Base-by-base conservation (phyloP, 2,888 invertebrate species). In the Saturnia japonica region DNA sequence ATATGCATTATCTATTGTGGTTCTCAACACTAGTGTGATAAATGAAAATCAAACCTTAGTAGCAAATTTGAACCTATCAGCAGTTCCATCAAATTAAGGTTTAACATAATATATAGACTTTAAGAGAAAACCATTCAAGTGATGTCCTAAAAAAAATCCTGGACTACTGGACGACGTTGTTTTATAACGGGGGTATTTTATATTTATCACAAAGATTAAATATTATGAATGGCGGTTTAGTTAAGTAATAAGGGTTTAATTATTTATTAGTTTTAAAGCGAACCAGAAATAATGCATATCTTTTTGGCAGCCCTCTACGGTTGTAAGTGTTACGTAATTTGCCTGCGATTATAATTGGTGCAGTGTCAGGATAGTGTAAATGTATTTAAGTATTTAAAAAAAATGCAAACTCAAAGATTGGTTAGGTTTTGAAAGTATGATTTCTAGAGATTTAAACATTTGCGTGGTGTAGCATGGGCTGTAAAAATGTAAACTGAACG, bases 301-400 rank as follows among this genome's bases (percentile, higher is more conserved):
- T 80, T 86, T 92, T 93, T 93, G 93, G 93, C 93, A 93, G 93
- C 93, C 93, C 93, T 91, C 74, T 68, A 70, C 34, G 40, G 22
- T 70, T 67, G 67, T 60, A 60, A 60, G 28, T 70, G 70, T 70
- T 67, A 70, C 42, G 67, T 70, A 68, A 62, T 64, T 76, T 72
- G 62, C 66, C 34, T 47, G 45, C 51, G 66, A 67, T 42, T 19
- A 72, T 28, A 19, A 69, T 19, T 11, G 67, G 64, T 67, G 14
- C 51, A 54, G 70, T n/a, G 71, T 60, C 25, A 60, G 57, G 14
- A 14, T 60, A 60, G 73, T 60, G 34, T 73, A 43, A 77, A 64
- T 64, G 40, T 40, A 64, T 64, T 64, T 64, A 28, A 40, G 40
- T 16, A 40, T 40, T n/a, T 0, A 64, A 22, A 40, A 28, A 9